These are phyloP conservation scores for Eospalax fontanierii DNA, from an alignment of 2,797 vertebrate species.

Conservation along the genomic window DNA sequence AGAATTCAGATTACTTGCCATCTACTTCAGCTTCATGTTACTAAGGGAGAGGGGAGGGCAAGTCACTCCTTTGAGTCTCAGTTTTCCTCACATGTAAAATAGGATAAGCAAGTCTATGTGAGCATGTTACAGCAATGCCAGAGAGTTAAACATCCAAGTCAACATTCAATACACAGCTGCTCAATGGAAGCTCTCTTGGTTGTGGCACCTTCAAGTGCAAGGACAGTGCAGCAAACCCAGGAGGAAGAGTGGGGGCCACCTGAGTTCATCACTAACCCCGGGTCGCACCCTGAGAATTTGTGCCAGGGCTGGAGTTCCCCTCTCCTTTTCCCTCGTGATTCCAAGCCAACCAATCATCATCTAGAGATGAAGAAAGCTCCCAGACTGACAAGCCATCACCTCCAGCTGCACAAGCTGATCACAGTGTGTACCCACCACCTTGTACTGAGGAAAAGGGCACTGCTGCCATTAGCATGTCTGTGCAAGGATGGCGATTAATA, in stretches of 20 bases:
- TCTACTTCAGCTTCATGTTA: not conserved
- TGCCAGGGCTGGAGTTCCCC: not conserved
- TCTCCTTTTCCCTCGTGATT: not conserved
- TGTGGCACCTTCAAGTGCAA: too few relatives aligned
- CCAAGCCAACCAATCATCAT: not conserved
- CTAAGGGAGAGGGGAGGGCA: accelerated
- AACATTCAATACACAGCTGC: not conserved
- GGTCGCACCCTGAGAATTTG: not conserved
- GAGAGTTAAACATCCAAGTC: not conserved
- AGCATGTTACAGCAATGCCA: not conserved
- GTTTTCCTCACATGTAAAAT: not conserved
- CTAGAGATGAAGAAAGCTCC: not conserved
- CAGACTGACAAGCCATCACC: not conserved
- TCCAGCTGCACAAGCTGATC: too few relatives aligned
- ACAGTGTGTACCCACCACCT: not conserved
- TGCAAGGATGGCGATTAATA: not conserved
- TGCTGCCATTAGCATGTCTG: not conserved
- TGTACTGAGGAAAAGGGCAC: not conserved
- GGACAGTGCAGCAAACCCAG: accelerated
- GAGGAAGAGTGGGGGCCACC: not conserved
- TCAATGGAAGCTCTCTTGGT: not conserved
- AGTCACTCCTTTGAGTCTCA: not conserved
- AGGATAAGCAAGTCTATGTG: not conserved
- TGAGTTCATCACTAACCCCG: not conserved
- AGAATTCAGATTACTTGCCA: not conserved